Base-by-base conservation (phyloP, 2,888 invertebrate genomes). In the Clepsis dumicolana region DNA sequence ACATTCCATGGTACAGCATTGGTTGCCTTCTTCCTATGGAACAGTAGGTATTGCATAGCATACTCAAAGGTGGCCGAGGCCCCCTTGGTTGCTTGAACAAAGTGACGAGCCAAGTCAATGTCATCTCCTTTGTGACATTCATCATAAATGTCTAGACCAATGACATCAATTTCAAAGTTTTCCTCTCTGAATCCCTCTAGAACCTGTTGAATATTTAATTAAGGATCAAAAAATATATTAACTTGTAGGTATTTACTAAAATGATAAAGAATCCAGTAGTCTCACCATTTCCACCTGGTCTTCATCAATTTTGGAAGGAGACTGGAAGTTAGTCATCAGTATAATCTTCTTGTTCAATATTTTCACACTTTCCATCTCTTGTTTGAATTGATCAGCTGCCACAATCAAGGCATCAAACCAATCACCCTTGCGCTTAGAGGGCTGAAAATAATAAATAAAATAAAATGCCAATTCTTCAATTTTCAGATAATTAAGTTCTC, bases 351-450 rank as follows among this genome's bases (percentile, higher is more conserved):
- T 88, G 52, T 75, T 81, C 44, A 73, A 70, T 16, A 89, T 82
- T 64, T 88, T 91, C 0, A 77, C 75, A 74, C 10, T 80, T 64
- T 24, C 83, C 81, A 73, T 88, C 84, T 69, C 81, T 71, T 88
- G 84, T 69, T 90, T 89, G 52, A 94, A 88, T 73, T 94, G 87
- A 56, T 94, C 90, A 65, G 94, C 89, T 4, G 95, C 95, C 12
- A 95, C 94, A 38, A 94, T 79, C 0, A 96, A 77, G 1, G 94
- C 94, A 86, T 96, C 95, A 72, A 96, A 85, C 95, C 96, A 96
- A 78, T 96, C 95, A 0, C 94, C 95, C 65, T 77, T 84, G 14
- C 89, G 86, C n/a, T 90, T 84, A 10, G 93, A 84, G 44, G 94
- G 87, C 83, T 94, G 77, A 27, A 86, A 84, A 41, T 44, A 44